phyloP scores from a whole-genome alignment of 1,140 invertebrate genomes.

The Tachypleus tridentatus region DNA sequence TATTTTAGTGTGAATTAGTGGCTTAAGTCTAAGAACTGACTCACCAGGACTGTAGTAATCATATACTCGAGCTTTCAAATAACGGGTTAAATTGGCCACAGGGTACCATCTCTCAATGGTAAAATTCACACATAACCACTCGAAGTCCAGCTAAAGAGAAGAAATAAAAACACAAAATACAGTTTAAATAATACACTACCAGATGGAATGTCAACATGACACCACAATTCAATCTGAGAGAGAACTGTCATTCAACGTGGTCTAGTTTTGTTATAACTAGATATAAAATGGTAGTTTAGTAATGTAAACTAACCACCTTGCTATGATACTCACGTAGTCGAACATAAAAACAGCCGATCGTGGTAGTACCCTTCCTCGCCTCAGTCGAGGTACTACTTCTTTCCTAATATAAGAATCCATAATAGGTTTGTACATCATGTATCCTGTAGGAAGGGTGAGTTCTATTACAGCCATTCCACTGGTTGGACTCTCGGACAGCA shows the following conservation, averaged over 20 bases:
- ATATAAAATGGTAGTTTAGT: too few relatives aligned
- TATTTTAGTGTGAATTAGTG: too few relatives aligned
- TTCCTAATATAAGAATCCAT: slow-evolving; percentile 70
- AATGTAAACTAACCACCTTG: too few relatives aligned
- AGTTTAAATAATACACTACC: background rate
- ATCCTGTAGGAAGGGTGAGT: slow-evolving; percentile 82
- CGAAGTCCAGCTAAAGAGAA: slow-evolving; percentile 50
- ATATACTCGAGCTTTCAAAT: slow-evolving; percentile 76
- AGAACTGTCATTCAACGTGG: too few relatives aligned
- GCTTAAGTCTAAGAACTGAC: slow-evolving; percentile 4
- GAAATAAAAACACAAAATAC: slow-evolving; percentile 6
- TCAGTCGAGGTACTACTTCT: slow-evolving; percentile 54
- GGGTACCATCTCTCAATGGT: slow-evolving; percentile 89
- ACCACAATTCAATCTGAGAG: too few relatives aligned
- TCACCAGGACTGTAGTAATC: slow-evolving; percentile 92
- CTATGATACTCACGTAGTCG: slow-evolving; percentile 58
- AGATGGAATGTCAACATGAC: background rate
- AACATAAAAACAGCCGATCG: slow-evolving; percentile 87
- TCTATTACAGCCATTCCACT: slow-evolving; percentile 90
- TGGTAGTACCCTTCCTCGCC: slow-evolving; percentile 66
- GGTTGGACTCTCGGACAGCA: slow-evolving; percentile 55
- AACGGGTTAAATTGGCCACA: slow-evolving; percentile 90
- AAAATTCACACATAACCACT: slow-evolving; percentile 79
- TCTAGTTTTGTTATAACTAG: too few relatives aligned
- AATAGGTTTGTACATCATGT: slow-evolving; percentile 80